A percentile compares a stretch with the other conserved stretches of the same genome.
Evolutionary conservation across 2,888 invertebrate species (phyloP).

Genomic region (Drosophila pseudotakahashii): DNA sequence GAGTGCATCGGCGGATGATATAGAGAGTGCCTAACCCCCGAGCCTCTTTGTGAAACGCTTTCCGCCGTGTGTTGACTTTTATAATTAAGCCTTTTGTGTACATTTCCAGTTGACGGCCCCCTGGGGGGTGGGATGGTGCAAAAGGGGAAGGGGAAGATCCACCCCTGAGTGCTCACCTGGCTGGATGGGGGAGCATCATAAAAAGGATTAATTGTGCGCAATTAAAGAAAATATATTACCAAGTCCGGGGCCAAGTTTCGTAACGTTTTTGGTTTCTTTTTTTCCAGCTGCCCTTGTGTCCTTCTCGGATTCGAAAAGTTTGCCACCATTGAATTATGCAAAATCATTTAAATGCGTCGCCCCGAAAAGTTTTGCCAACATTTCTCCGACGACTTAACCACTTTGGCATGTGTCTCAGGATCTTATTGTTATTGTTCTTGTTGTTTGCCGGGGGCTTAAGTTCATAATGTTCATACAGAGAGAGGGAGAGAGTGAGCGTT

Average conservation of each 20-base stretch:
- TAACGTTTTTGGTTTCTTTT: conserved; percentile 1
- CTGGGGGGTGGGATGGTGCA: neutral
- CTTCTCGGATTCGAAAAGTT: conserved; percentile 45
- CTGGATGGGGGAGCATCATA: conserved; percentile 56
- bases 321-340: conserved; percentile 74
- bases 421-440: conserved; percentile 70
- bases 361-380: conserved; percentile 55
- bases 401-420: conserved; percentile 73
- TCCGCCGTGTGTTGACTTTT: conserved; percentile 73
- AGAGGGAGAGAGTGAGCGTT: conserved; percentile 6
- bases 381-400: conserved; percentile 65
- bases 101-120: conserved; percentile 73
- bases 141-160: neutral
- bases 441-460: conserved; percentile 67
- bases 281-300: neutral
- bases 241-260: conserved; percentile 45
- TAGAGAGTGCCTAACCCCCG: conserved; percentile 38
- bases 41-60: conserved; percentile 29
- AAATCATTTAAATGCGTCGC: conserved; percentile 78
- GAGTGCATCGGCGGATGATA: conserved; percentile 61
- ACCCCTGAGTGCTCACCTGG: conserved; percentile 29
- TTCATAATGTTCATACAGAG: conserved; percentile 66
- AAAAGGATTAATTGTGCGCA: conserved; percentile 83
- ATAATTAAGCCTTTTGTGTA: conserved; percentile 80
- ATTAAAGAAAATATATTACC: conserved; percentile 81